Percentiles rank a stretch among this genome's conserved stretches.
These are phyloP conservation scores for Etheostoma nigrum DNA, from an alignment of 2,797 vertebrate genomes.

Conservation along the genomic window DNA sequence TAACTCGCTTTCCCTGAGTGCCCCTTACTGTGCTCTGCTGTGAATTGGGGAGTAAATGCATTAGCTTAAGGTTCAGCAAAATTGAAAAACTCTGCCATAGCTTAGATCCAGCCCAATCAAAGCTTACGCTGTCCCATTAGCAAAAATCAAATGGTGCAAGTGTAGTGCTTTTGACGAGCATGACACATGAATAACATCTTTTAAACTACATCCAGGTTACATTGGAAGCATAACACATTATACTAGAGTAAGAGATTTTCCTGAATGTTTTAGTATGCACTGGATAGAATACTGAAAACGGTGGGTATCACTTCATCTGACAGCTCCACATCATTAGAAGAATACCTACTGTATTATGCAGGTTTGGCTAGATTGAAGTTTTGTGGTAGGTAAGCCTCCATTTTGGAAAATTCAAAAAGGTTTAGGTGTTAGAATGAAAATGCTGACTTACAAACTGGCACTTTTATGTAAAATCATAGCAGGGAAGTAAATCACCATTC, in stretches of 20 bases:
- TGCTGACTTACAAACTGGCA: conserved; percentile 3
- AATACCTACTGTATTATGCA: conserved; percentile 42
- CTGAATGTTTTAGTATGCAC: conserved; percentile 31
- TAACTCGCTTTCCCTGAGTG: conserved; percentile 51
- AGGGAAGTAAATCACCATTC: conserved; percentile 17
- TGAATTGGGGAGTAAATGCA: conserved; percentile 55
- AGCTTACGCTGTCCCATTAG: conserved; percentile 47
- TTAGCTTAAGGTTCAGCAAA: conserved; percentile 59
- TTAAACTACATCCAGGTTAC: conserved; percentile 42
- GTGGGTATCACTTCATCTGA: conserved; percentile 48
- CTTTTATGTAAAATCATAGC: not conserved
- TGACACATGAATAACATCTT: conserved; percentile 28
- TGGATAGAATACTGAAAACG: conserved; percentile 12
- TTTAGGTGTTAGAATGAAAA: conserved; percentile 16
- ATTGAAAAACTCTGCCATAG: conserved; percentile 30
- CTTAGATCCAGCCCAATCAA: conserved; percentile 27
- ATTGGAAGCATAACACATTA: conserved; percentile 25
- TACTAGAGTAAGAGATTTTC: conserved; percentile 13
- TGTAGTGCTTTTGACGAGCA: conserved; percentile 32
- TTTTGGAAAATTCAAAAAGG: conserved; percentile 20
- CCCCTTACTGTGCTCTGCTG: conserved; percentile 41
- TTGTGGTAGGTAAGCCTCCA: not conserved
- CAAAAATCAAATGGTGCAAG: conserved; percentile 40
- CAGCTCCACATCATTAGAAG: conserved; percentile 68
- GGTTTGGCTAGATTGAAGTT: conserved; percentile 38